Evolutionary conservation across 1,140 invertebrate species (phyloP).

Genomic region (Bombus waltoni): DNA sequence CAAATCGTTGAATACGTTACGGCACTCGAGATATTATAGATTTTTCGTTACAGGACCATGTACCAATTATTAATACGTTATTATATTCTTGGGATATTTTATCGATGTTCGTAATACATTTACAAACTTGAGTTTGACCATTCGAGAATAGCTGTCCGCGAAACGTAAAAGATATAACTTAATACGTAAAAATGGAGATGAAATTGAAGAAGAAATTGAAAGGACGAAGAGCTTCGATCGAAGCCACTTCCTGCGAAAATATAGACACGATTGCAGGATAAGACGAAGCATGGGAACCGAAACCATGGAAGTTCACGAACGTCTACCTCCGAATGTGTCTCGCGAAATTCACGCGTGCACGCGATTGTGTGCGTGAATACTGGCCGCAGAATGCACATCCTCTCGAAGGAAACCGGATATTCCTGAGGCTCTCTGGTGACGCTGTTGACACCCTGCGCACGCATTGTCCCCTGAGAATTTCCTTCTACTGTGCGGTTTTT

Average conservation of each 20-base stretch:
- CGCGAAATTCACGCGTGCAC: constrained; percentile 56
- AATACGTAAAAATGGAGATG: neutral
- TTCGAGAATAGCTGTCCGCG: too few relatives aligned
- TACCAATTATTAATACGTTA: too few relatives aligned
- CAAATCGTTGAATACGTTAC: too few relatives aligned
- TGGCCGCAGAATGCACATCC: constrained; percentile 68
- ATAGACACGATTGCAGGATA: neutral
- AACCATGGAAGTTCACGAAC: constrained; percentile 69
- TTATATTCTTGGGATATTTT: too few relatives aligned
- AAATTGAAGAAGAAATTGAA: neutral
- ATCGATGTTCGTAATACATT: too few relatives aligned
- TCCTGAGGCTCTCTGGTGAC: constrained; percentile 63
- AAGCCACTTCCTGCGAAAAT: neutral
- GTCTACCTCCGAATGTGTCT: constrained; percentile 26
- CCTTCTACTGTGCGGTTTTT: constrained; percentile 44
- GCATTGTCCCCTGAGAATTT: constrained; percentile 61
- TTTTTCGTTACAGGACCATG: too few relatives aligned
- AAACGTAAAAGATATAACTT: too few relatives aligned
- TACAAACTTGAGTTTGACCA: too few relatives aligned
- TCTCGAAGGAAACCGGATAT: constrained; percentile 76
- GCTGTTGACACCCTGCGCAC: constrained; percentile 28
- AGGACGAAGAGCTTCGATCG: too few relatives aligned
- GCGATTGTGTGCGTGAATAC: constrained; percentile 57
- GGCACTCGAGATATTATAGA: too few relatives aligned
- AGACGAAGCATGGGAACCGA: constrained; percentile 70